Evolutionary conservation across 2,888 invertebrate species (phyloP), one percentile per base, ranked within the genome.

Genomic region (Torymus texanus): DNA sequence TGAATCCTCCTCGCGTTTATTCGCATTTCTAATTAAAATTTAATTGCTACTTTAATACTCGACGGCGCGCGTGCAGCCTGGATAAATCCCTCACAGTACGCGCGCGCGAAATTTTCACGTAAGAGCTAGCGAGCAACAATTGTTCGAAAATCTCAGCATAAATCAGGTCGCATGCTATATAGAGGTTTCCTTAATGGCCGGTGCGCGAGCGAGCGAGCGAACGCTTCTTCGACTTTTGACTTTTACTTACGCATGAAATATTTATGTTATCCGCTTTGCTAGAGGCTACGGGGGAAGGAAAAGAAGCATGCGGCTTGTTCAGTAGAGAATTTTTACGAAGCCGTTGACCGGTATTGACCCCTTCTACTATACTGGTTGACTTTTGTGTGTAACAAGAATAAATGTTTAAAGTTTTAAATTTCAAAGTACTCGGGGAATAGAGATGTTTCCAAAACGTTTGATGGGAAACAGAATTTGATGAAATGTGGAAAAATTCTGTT

Each of bases 1-100:
- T 41, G 41, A 41, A 53, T 11, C 41, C 1, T 3, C 12, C 21
- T 8, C 14, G 16, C 67, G 74, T 59, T 75, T 71, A 70, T 75
- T 74, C 56, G 66, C 56, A 53, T 81, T 78, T 74, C 75, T 74
- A 79, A 81, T 81, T 81, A 76, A 81, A 81, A 74, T 81, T 79
- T 81, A 71, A 79, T 79, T 73, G 73, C 70, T 72, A 65, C 62
- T 78, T 77, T 66, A 68, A 61, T 71, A 50, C 63, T 56, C 53
- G 58, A n/a, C 66, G 58, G 56, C 29, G 53, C 18, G 58, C 8
- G 68, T 0, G 65, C 65, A 51, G 29, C 24, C 56, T 16, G 56
- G 41, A 41, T 41, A 41, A 41, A 68, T 68, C 56, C 68, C 16
- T 68, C 68, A 16, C 10, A 56, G 12, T 21, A 2, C 21, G 63